These are phyloP conservation scores for Lottia scabra DNA, from an alignment of 2,888 invertebrate genomes.

Conservation along the genomic window DNA sequence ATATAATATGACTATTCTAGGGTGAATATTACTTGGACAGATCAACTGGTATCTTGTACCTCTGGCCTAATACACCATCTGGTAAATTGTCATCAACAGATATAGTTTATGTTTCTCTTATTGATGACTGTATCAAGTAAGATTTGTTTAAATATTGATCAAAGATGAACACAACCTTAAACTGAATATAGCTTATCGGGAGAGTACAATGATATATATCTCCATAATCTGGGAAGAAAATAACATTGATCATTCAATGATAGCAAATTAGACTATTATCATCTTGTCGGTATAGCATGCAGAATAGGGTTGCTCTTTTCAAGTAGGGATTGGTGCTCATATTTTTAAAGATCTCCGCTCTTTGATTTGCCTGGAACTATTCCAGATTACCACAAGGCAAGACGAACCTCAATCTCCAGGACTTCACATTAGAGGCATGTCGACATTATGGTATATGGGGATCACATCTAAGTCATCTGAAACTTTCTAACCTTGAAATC, in stretches of 20 bases:
- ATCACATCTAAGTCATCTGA: conserved; percentile 20
- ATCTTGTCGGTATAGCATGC: no score
- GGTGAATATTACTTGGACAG: conserved; percentile 51
- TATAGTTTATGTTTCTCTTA: conserved; percentile 37
- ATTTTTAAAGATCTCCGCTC: no score
- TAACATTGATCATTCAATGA: no score
- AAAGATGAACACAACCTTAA: no score
- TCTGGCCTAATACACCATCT: conserved; percentile 42
- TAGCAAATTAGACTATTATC: no score
- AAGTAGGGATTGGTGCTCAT: no score
- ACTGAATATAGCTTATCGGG: no score
- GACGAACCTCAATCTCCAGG: conserved; percentile 27
- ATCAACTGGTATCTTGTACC: conserved; percentile 37
- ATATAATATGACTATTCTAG: conserved; percentile 20
- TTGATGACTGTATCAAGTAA: conserved; percentile 40
- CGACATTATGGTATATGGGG: conserved; percentile 33
- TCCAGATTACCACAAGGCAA: background rate
- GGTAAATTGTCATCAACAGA: conserved; percentile 32
- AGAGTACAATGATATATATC: no score
- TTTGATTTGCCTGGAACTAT: background rate
- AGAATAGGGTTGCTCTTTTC: no score
- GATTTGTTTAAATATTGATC: background rate
- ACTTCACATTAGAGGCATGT: conserved; percentile 47
- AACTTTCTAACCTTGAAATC: conserved; percentile 38
- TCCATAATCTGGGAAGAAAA: no score